Evolutionary conservation across 2,797 vertebrate species (phyloP).

Genomic region (Gobionotothen gibberifrons): DNA sequence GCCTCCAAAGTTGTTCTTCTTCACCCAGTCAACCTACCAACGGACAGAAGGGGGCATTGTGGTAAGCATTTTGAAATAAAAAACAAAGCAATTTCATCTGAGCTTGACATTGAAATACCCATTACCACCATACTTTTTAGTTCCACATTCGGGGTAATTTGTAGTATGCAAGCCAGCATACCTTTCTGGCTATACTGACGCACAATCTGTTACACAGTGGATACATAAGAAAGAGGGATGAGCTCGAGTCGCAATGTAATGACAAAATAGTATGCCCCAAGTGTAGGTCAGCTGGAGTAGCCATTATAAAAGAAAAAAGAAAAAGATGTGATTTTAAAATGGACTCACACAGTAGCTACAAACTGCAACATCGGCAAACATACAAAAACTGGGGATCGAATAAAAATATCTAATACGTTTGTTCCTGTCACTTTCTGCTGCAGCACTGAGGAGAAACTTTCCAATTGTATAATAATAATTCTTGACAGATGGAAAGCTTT

Average conservation of each 20-base stretch:
- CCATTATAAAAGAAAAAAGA: no score
- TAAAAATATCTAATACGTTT: not conserved
- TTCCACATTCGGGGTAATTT: no score
- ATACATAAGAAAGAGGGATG: no score
- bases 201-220: no score
- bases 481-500: slow-evolving; percentile 18
- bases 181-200: no score
- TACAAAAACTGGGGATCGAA: slow-evolving; percentile 6
- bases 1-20: slow-evolving; percentile 76
- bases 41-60: slow-evolving; percentile 20
- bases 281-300: no score
- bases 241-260: no score
- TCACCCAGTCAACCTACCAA: slow-evolving; percentile 78
- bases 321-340: no score
- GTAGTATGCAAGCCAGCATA: no score
- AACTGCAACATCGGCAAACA: not conserved
- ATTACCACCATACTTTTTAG: no score
- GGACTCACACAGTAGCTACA: no score
- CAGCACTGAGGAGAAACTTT: not conserved
- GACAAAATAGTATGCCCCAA: no score
- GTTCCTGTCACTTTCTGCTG: not conserved
- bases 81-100: not conserved
- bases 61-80: slow-evolving; percentile 1
- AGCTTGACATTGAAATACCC: not conserved
- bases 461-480: slow-evolving; percentile 5